Conservation (phyloP, 2,113 vertebrate genomes). For the Piprites chloris region DNA sequence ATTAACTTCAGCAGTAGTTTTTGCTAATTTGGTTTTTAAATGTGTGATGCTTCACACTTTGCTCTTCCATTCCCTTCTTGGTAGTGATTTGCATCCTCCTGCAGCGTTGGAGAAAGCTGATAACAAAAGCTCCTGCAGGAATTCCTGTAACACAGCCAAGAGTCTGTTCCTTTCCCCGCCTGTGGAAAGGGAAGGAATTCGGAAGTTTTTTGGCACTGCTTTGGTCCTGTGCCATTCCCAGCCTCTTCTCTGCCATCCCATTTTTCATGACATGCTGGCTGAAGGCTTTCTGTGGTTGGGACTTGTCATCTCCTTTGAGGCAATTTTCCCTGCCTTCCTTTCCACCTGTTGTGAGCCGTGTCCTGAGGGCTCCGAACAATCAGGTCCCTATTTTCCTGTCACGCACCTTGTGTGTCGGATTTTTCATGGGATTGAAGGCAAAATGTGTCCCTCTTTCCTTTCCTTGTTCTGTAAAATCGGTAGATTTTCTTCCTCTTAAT, state of each 20-base stretch:
- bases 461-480: neutral
- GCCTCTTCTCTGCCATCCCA: neutral
- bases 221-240: conserved; percentile 54
- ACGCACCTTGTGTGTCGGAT: conserved; percentile 50
- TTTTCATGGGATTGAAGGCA: conserved; percentile 17
- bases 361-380: conserved; percentile 4
- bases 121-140: neutral
- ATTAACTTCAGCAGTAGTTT: neutral
- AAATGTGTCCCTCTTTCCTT: neutral
- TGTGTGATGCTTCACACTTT: neutral
- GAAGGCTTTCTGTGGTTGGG: neutral
- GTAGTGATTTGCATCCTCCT: neutral
- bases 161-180: neutral
- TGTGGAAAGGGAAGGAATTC: conserved; percentile 14
- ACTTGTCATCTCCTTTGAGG: conserved; percentile 17
- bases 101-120: neutral
- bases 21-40: neutral
- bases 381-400: conserved; percentile 45
- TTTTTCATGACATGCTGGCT: neutral
- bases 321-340: conserved; percentile 27
- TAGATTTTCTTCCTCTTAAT: conserved; percentile 5
- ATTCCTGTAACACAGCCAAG: neutral
- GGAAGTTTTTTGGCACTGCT: conserved; percentile 18
- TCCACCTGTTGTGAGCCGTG: conserved; percentile 48
- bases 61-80: neutral